These are phyloP conservation scores for Serinus canaria DNA, from an alignment of 2,113 vertebrate species.

Conservation along the genomic window DNA sequence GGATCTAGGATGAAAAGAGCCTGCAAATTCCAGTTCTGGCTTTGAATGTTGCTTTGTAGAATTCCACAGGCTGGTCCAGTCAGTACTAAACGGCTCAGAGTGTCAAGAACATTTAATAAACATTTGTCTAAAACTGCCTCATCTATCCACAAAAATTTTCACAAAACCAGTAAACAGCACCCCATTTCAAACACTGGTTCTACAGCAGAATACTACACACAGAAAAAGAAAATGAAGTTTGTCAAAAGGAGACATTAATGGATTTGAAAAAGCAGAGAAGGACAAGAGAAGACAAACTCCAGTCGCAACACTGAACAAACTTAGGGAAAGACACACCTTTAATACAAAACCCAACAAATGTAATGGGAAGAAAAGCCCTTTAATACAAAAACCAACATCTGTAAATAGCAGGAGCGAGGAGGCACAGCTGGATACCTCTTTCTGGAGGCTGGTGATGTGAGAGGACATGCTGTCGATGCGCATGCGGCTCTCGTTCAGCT, in stretches of 20 bases:
- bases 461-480: slow-evolving; percentile 82
- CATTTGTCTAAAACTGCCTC: background rate
- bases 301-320: background rate
- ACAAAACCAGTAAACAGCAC: background rate
- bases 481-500: slow-evolving; percentile 81
- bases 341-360: background rate
- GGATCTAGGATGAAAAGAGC: background rate
- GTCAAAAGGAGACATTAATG: background rate
- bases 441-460: slow-evolving; percentile 82
- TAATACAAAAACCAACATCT: background rate
- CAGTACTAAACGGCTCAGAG: background rate
- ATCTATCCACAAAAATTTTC: background rate
- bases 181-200: background rate
- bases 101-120: background rate
- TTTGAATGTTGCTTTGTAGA: background rate
- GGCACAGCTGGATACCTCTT: slow-evolving; percentile 74
- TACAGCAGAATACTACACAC: background rate
- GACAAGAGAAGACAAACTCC: background rate
- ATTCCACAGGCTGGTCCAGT: background rate
- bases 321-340: background rate
- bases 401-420: background rate
- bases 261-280: background rate
- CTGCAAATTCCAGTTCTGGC: background rate
- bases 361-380: background rate
- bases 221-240: background rate